phyloP scores from a whole-genome alignment of 2,888 invertebrate genomes.

The Acrobasis consociella region DNA sequence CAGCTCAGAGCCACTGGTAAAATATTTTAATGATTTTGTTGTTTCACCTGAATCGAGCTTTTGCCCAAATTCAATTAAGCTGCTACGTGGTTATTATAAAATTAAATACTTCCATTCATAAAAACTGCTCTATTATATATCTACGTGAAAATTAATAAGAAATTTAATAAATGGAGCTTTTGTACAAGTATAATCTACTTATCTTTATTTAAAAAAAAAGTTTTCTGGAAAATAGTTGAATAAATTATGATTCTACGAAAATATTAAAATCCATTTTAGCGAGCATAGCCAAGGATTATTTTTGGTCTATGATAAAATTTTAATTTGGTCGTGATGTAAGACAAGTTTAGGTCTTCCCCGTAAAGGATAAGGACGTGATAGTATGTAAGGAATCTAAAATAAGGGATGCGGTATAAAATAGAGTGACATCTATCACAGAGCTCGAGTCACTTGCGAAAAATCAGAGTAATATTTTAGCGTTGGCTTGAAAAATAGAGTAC shows the following conservation, averaged over 20 bases:
- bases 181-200: too few species aligned
- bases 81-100: neutral
- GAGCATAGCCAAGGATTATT: too few species aligned
- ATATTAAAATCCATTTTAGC: too few species aligned
- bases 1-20: neutral
- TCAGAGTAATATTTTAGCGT: slow-evolving; percentile 14
- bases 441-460: slow-evolving; percentile 10
- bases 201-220: too few species aligned
- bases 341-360: too few species aligned
- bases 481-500: slow-evolving; percentile 8
- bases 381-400: neutral
- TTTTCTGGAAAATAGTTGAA: too few species aligned
- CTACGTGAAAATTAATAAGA: too few species aligned
- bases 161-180: too few species aligned
- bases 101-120: neutral
- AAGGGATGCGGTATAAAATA: neutral
- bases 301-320: too few species aligned
- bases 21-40: slow-evolving; percentile 2
- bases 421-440: slow-evolving; percentile 14
- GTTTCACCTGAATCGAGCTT: slow-evolving; percentile 5
- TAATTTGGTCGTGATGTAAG: too few species aligned
- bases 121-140: neutral
- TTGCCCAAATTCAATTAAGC: slow-evolving; percentile 8
- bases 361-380: neutral
- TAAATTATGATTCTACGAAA: too few species aligned